Evolutionary conservation across 1,140 invertebrate species (phyloP).

Genomic region (Heliconius eleuchia): DNA sequence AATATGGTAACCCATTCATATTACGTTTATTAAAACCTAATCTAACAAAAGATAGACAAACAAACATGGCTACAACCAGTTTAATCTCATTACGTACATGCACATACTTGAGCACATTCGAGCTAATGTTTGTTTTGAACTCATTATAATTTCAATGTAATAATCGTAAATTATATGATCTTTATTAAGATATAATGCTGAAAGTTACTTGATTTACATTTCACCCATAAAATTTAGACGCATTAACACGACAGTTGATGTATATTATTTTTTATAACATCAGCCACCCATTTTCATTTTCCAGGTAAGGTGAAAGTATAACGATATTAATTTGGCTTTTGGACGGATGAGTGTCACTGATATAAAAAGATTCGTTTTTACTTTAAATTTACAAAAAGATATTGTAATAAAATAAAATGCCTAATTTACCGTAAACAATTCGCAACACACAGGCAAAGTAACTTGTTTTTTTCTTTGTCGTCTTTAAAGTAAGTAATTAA

Average conservation of each 20-base stretch:
- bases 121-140: slow-evolving; percentile 11
- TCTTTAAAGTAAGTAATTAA: neutral
- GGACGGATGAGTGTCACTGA: neutral
- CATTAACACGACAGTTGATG: neutral
- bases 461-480: neutral
- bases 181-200: slow-evolving; percentile 10
- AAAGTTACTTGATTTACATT: slow-evolving; percentile 8
- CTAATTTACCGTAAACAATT: neutral
- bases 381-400: neutral
- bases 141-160: slow-evolving; percentile 11
- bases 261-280: neutral
- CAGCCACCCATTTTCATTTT: neutral
- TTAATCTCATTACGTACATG: neutral
- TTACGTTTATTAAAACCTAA: neutral
- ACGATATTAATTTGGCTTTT: neutral
- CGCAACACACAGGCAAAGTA: neutral
- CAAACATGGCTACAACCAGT: neutral
- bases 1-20: neutral
- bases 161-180: slow-evolving; percentile 3
- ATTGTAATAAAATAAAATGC: neutral
- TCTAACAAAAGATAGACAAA: neutral
- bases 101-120: slow-evolving; percentile 8
- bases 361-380: neutral
- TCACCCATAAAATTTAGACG: neutral
- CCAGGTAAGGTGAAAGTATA: neutral